These are phyloP conservation scores for Eretmocerus hayati DNA, from an alignment of 2,888 invertebrate genomes.

Conservation along the genomic window DNA sequence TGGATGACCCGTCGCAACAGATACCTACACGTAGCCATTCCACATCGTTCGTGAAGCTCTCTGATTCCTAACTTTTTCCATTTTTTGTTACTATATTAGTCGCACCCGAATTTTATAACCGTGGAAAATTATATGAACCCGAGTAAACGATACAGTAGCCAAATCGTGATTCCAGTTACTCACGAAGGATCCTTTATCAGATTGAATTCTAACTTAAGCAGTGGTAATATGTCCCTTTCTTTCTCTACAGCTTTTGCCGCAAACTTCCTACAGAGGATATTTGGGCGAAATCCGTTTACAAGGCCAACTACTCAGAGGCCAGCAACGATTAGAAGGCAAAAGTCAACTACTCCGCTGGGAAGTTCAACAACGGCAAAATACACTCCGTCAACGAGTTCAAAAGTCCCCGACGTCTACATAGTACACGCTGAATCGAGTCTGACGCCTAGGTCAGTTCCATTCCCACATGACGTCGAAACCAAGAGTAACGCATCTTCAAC, in stretches of 20 bases:
- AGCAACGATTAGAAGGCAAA: slow-evolving; percentile 5
- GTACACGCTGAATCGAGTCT: slow-evolving; percentile 1
- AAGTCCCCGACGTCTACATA: slow-evolving; percentile 11
- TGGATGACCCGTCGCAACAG: no score
- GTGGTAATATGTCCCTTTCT: no score
- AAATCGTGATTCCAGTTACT: no score
- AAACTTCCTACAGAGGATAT: slow-evolving; percentile 35
- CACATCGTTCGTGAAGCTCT: no score
- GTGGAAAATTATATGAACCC: no score
- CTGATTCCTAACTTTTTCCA: no score
- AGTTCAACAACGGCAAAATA: slow-evolving; percentile 25
- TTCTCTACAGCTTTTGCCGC: slow-evolving; percentile 27
- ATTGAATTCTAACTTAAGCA: no score
- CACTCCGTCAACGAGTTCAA: slow-evolving; percentile 35
- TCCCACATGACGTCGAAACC: background rate
- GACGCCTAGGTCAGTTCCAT: slow-evolving; percentile 5
- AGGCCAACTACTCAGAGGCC: slow-evolving; percentile 20
- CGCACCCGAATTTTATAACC: background rate
- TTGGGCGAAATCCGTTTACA: slow-evolving; percentile 35
- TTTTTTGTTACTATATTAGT: no score
- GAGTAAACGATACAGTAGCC: no score
- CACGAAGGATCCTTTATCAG: no score
- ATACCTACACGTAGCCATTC: no score
- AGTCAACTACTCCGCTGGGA: slow-evolving; percentile 10
- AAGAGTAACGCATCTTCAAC: no score